Percentiles rank a stretch among this genome's conserved stretches.
Conservation (phyloP, 2,888 invertebrate species). For the Idaea biselata region DNA sequence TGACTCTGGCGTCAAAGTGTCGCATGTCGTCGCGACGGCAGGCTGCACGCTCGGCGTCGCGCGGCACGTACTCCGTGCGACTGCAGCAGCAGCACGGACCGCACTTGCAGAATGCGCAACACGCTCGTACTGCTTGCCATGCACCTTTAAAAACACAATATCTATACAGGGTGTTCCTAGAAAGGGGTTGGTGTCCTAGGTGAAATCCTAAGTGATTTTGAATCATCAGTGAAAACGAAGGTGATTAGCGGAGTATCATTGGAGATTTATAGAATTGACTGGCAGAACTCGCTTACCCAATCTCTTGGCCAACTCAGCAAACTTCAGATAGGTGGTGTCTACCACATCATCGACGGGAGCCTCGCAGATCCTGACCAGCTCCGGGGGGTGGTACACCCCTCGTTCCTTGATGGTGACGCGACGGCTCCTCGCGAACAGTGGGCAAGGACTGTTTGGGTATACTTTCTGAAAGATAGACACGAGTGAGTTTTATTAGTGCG, state of each 20-base stretch:
- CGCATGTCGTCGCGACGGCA: slow-evolving; percentile 47
- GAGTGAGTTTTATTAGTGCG: neutral
- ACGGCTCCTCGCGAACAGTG: slow-evolving; percentile 41
- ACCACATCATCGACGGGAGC: slow-evolving; percentile 52
- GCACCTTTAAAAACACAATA: slow-evolving; percentile 43
- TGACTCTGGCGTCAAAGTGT: slow-evolving; percentile 51
- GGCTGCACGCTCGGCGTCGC: slow-evolving; percentile 45
- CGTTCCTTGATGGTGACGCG: slow-evolving; percentile 39
- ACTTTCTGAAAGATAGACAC: slow-evolving; percentile 44
- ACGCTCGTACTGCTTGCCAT: slow-evolving; percentile 40
- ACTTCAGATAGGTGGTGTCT: slow-evolving; percentile 49
- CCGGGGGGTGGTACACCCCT: slow-evolving; percentile 18
- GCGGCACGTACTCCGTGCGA: slow-evolving; percentile 38
- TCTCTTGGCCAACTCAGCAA: slow-evolving; percentile 43
- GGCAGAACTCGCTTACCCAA: too few species aligned
- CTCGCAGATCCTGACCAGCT: slow-evolving; percentile 54
- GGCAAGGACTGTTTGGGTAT: slow-evolving; percentile 54
- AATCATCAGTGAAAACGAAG: too few species aligned
- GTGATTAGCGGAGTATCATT: too few species aligned
- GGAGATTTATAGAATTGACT: too few species aligned
- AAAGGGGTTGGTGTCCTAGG: too few species aligned
- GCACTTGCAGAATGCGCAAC: slow-evolving; percentile 57
- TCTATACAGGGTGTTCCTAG: too few species aligned
- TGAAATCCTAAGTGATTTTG: too few species aligned
- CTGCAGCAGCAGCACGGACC: slow-evolving; percentile 43